Evolutionary conservation across 2,113 vertebrate genomes (phyloP), one percentile per base, ranked within the genome.

Genomic region (Edolisoma coerulescens): DNA sequence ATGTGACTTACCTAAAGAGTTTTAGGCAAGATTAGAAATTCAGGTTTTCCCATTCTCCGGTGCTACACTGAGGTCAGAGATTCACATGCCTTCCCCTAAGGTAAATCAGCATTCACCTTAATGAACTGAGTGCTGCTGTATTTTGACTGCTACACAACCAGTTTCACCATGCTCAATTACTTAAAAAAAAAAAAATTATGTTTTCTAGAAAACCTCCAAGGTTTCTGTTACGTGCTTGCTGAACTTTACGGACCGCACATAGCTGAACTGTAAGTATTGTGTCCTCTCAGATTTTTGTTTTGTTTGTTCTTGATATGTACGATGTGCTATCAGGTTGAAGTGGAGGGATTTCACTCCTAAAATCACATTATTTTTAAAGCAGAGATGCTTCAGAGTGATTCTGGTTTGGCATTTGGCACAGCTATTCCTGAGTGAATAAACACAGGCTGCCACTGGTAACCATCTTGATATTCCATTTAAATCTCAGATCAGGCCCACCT

Each of bases 221-320:
- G 92, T 39, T 77, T 97, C 78, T 98, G 98, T 78, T 94, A 94
- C 3, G 3, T 97, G 24, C 52, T 97, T 77, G 85, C 94, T 85
- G 88, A 95, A 49, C 11, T 93, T 21, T 98, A 97, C 0, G 98
- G 98, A 74, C 93, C 97, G 28, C 96, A 97, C 60, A 86, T 98
- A 88, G 92, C 98, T 83, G 98, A 97, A 70, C 92, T 98, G 98
- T 98, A 89, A 98, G 98, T 98, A 96, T 37, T 15, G 11, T 24
- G n/a, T 67, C 33, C 37, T 78, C 64, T 68, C 60, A 53, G 35
- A 35, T 49, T n/a, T 83, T 76, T 63, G 54, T 59, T 95, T 49
- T 28, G 23, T 32, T 93, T 70, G 24, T 26, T 59, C 44, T 73
- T 86, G 52, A n/a, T 6, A 1, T 4, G 7, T 44, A 35, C 8